Percentiles rank a stretch among this genome's conserved stretches.
phyloP scores from a whole-genome alignment of 1,140 invertebrate genomes.

The Diabrotica virgifera region DNA sequence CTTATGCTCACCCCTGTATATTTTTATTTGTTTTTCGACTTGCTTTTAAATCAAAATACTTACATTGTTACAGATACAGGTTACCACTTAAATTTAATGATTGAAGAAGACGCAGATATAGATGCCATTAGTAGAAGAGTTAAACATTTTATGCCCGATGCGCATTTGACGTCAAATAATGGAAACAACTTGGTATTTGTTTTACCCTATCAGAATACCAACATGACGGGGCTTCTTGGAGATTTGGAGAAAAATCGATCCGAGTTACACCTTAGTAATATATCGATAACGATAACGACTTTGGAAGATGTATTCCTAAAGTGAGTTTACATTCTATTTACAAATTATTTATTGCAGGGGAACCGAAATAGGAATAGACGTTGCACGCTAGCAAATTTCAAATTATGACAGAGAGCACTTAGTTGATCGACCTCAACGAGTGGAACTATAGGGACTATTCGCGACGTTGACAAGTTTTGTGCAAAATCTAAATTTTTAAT shows the following conservation, averaged over 20 bases:
- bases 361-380: too few relatives aligned
- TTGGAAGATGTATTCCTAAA: constrained; percentile 69
- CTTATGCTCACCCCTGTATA: too few relatives aligned
- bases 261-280: constrained; percentile 55
- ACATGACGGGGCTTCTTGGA: constrained; percentile 53
- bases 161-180: constrained; percentile 51
- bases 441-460: too few relatives aligned
- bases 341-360: too few relatives aligned
- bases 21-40: background rate
- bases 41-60: background rate
- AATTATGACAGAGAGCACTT: too few relatives aligned
- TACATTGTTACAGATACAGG: constrained; percentile 30
- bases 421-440: too few relatives aligned
- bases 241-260: constrained; percentile 52
- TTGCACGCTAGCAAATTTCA: too few relatives aligned
- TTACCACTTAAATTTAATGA: constrained; percentile 35
- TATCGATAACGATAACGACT: constrained; percentile 62
- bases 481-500: too few relatives aligned
- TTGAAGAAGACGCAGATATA: constrained; percentile 12
- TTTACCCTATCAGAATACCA: constrained; percentile 44
- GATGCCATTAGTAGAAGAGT: constrained; percentile 30
- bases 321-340: too few relatives aligned
- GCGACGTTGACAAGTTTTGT: too few relatives aligned
- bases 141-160: constrained; percentile 47
- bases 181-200: constrained; percentile 49